Evolutionary conservation across 2,888 invertebrate species (phyloP).

Genomic region (Anagyrus pseudococci): DNA sequence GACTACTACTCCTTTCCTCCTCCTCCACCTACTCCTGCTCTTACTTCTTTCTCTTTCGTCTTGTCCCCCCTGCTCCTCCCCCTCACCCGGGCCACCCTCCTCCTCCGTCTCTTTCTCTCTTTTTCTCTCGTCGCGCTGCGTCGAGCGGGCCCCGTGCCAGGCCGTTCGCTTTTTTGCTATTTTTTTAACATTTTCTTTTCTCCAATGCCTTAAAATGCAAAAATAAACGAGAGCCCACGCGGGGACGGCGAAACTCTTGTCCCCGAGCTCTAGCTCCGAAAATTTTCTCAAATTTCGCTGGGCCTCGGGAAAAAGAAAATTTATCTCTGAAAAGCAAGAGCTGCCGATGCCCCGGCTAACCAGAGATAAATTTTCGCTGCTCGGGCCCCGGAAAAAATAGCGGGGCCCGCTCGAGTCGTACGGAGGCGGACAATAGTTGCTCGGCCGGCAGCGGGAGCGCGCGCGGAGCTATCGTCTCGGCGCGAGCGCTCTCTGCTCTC

Average conservation of each 20-base stretch:
- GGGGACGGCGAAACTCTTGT: constrained; percentile 43
- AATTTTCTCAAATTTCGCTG: constrained; percentile 45
- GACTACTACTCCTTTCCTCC: too few relatives aligned
- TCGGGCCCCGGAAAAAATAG: background rate
- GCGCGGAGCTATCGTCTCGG: constrained; percentile 55
- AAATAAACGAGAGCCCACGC: constrained; percentile 53
- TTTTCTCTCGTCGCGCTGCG: too few relatives aligned
- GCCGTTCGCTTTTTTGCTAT: constrained; percentile 52
- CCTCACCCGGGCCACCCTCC: too few relatives aligned
- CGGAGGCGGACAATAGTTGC: constrained; percentile 47
- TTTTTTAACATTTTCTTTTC: constrained; percentile 60
- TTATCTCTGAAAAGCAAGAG: constrained; percentile 48
- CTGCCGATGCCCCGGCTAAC: background rate
- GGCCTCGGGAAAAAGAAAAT: constrained; percentile 46
- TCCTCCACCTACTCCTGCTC: too few relatives aligned
- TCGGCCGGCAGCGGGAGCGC: constrained; percentile 43
- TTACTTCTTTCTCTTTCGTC: too few relatives aligned
- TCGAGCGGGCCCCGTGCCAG: too few relatives aligned
- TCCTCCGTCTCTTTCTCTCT: too few relatives aligned
- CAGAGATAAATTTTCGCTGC: constrained; percentile 49
- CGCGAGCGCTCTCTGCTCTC: constrained; percentile 24
- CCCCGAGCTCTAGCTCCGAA: constrained; percentile 37
- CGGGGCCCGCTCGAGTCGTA: background rate
- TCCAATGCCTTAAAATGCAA: constrained; percentile 60
- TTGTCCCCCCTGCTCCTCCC: too few relatives aligned